Conservation (phyloP, 2,113 vertebrate species). For the Beaufortia kweichowensis region DNA sequence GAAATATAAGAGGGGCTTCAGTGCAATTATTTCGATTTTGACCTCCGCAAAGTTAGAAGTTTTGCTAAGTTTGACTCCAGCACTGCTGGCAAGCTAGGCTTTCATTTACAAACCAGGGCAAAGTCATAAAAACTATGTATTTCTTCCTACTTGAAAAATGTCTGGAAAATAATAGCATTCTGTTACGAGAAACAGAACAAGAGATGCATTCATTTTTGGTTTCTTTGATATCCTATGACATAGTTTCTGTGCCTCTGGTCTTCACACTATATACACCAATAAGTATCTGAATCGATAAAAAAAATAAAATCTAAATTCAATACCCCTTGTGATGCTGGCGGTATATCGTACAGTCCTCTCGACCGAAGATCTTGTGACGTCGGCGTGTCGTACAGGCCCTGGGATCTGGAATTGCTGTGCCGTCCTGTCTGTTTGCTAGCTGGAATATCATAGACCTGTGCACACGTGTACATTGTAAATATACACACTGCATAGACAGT, state of each 20-base stretch:
- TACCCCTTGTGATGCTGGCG: conserved; percentile 71
- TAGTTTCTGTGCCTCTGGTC: too few relatives aligned
- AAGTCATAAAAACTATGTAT: conserved; percentile 65
- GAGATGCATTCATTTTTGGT: background rate
- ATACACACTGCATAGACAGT: background rate
- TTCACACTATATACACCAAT: too few relatives aligned
- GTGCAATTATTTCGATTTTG: conserved; percentile 60
- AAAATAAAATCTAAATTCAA: background rate
- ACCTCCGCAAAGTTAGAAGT: conserved; percentile 54
- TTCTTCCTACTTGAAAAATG: conserved; percentile 53
- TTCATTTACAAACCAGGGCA: conserved; percentile 65
- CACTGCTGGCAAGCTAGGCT: conserved; percentile 63
- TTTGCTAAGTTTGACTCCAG: conserved; percentile 58
- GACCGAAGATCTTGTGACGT: conserved; percentile 72
- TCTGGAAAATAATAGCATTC: conserved; percentile 56
- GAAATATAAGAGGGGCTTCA: conserved; percentile 64
- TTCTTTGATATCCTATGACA: too few relatives aligned
- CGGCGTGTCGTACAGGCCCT: conserved; percentile 88
- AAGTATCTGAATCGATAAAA: background rate
- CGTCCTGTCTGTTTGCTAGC: conserved; percentile 76
- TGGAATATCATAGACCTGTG: conserved; percentile 92
- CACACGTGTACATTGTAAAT: background rate
- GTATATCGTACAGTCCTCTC: conserved; percentile 70
- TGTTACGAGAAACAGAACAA: conserved; percentile 51
- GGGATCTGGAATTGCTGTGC: conserved; percentile 69